A percentile compares a stretch with the other conserved stretches of the same genome.
phyloP scores from a whole-genome alignment of 1,140 invertebrate genomes.

The Ooceraea biroi region DNA sequence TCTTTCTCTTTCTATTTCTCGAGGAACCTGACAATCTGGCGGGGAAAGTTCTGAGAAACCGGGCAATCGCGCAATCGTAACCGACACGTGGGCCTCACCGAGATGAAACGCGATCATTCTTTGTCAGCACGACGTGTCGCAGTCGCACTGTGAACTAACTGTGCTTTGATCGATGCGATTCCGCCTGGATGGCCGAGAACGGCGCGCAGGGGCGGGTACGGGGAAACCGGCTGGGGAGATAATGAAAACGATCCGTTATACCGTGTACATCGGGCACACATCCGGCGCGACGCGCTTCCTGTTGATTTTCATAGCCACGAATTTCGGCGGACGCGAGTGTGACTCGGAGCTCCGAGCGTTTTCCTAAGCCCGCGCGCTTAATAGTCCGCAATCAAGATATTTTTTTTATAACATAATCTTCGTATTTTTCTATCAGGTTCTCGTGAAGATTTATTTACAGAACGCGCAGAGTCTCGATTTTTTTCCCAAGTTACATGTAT shows the following conservation, averaged over 20 bases:
- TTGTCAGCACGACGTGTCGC: conserved; percentile 80
- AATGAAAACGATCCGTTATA: conserved; percentile 79
- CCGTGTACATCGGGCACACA: conserved; percentile 29
- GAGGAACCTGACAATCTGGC: conserved; percentile 24
- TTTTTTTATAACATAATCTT: not conserved
- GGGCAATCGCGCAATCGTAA: conserved; percentile 46
- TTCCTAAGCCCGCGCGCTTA: not conserved
- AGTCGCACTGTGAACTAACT: conserved; percentile 66
- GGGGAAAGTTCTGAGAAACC: conserved; percentile 51
- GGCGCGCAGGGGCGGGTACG: conserved; percentile 2
- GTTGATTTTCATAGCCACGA: conserved; percentile 39
- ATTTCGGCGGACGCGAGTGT: not conserved
- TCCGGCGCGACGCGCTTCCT: conserved; percentile 36
- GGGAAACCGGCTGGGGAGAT: conserved; percentile 50
- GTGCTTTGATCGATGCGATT: conserved; percentile 79
- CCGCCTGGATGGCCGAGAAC: not conserved
- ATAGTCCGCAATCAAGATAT: not conserved
- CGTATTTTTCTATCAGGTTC: no score
- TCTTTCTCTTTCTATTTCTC: conserved; percentile 37
- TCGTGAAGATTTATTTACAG: no score
- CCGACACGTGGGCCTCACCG: conserved; percentile 65
- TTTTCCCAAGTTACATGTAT: not conserved
- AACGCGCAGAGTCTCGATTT: not conserved
- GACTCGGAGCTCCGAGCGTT: not conserved
- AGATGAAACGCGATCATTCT: conserved; percentile 75